Evolutionary conservation across 2,113 vertebrate genomes (phyloP), one percentile per base, ranked within the genome.

Genomic region (Oncorhynchus tshawytscha): DNA sequence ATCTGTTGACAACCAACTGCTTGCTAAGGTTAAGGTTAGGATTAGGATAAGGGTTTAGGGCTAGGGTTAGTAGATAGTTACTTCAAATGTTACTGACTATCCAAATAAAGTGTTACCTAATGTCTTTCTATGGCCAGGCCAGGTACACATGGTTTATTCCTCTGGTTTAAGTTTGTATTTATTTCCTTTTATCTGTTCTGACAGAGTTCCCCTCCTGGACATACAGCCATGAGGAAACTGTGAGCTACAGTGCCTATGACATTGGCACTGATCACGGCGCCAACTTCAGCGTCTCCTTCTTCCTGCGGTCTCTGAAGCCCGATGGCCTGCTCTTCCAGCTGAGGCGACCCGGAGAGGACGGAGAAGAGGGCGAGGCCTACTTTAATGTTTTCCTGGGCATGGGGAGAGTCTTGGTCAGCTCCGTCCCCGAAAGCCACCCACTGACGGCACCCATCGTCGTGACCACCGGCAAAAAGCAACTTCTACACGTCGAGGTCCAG

Each of bases 221-320:
- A 0, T 98, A 96, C 76, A 91, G 94, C 84, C 88, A 93, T 2
- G 95, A 95, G 79, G 91, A 95, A 60, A 82, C 90, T 1, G 45
- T 31, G 72, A 97, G 96, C 81, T 94, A 91, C 79, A 93, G 92
- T 76, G 87, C 85, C 70, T 96, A 95, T 59, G 77, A 81, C 8
- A 76, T 98, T 22, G 68, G 25, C 0, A 75, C 87, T 5, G 78
- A 39, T 54, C 91, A 93, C 0, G 91, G 93, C 22, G 81, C 86
- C 71, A 91, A 89, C 75, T 96, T 97, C 87, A 95, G 86, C 2
- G 78, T 98, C 29, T 97, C 97, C 18, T 97, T 97, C 74, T 93
- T 97, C 73, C 78, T 98, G 71, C 94, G 95, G 22, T 95, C 95
- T 0, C 81, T 93, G 51, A 95, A 96, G 74, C 81, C 86, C 0